Conservation (phyloP, 2,797 vertebrate species). For the Xenops minutus region DNA sequence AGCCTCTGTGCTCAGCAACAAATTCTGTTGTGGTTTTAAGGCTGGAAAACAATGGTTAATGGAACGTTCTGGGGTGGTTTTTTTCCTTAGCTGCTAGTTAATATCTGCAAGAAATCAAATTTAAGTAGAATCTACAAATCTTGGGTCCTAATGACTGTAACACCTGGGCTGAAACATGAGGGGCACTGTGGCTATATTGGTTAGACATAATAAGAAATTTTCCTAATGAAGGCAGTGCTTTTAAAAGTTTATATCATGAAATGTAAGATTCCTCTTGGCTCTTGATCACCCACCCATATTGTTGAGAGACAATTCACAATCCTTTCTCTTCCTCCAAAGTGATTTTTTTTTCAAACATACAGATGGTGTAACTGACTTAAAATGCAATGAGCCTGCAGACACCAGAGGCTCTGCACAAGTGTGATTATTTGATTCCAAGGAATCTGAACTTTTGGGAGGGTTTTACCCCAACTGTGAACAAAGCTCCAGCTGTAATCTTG, state of each 20-base stretch:
- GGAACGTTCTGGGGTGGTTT: neutral
- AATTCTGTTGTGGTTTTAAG: neutral
- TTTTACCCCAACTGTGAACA: neutral
- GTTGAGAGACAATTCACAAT: neutral
- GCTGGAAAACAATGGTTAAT: neutral
- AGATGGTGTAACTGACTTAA: neutral
- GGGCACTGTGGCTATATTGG: neutral
- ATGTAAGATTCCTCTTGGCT: neutral
- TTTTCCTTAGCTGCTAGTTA: neutral
- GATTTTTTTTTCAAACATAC: neutral
- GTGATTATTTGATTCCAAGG: neutral
- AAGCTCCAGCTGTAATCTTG: neutral
- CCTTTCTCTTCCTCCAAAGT: neutral
- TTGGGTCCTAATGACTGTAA: neutral
- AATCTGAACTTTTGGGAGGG: neutral
- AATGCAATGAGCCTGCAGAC: neutral
- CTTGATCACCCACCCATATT: neutral
- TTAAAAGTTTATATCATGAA: neutral
- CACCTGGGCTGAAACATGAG: neutral
- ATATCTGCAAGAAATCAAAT: conserved; percentile 8
- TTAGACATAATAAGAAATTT: neutral
- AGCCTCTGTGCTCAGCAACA: neutral
- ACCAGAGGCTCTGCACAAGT: neutral
- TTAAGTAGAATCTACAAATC: neutral
- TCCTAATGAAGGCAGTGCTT: neutral